These are phyloP conservation scores for Mycetomoellerius zeteki DNA, from an alignment of 1,140 invertebrate species.

Conservation along the genomic window DNA sequence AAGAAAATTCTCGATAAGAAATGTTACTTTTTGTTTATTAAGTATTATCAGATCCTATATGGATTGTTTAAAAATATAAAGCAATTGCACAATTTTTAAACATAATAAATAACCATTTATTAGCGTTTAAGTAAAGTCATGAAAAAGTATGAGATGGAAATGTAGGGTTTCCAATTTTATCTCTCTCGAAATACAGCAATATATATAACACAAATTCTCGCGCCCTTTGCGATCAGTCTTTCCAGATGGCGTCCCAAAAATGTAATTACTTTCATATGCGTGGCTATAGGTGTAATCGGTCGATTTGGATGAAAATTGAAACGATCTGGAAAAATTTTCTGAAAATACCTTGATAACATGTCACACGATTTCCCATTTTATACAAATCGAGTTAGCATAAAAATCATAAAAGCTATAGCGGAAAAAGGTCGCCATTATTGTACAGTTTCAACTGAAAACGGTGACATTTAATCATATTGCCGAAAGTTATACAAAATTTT, in stretches of 20 bases:
- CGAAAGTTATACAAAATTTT: conserved; percentile 45
- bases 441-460: conserved; percentile 24
- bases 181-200: conserved; percentile 22
- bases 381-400: conserved; percentile 34
- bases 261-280: conserved; percentile 56
- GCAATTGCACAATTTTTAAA: not conserved
- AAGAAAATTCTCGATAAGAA: not conserved
- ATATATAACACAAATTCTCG: not conserved
- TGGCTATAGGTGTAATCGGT: conserved; percentile 43
- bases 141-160: conserved; percentile 11
- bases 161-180: conserved; percentile 6
- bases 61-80: not conserved
- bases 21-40: not conserved
- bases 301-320: conserved; percentile 60
- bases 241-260: conserved; percentile 56
- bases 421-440: not conserved
- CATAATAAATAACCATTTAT: conserved; percentile 7
- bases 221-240: conserved; percentile 26
- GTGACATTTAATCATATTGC: conserved; percentile 12
- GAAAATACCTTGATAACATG: not conserved
- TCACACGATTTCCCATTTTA: conserved; percentile 12
- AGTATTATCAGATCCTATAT: not conserved
- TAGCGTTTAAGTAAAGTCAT: conserved; percentile 18
- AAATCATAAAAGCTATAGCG: conserved; percentile 12
- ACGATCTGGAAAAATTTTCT: conserved; percentile 30